phyloP scores from a whole-genome alignment of 2,113 vertebrate species.

The Procapra przewalskii region DNA sequence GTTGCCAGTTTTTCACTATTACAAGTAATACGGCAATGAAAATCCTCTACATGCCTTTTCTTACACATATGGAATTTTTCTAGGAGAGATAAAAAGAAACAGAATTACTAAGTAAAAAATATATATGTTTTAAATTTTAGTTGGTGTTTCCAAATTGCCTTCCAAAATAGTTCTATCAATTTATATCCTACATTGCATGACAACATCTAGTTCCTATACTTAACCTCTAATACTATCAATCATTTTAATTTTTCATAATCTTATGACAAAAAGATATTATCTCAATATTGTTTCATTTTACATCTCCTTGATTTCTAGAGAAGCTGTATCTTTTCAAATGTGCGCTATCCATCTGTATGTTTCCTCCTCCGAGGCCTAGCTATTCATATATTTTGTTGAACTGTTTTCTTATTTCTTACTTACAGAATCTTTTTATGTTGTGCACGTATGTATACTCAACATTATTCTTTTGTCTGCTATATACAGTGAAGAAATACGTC shows the following conservation, averaged over 20 bases:
- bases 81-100: background rate
- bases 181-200: background rate
- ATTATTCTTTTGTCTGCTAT: background rate
- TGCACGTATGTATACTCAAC: background rate
- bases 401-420: slow-evolving; percentile 13
- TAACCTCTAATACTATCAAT: background rate
- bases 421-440: background rate
- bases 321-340: background rate
- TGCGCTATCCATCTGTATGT: background rate
- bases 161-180: background rate
- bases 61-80: background rate
- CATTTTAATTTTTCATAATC: slow-evolving; percentile 20
- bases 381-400: background rate
- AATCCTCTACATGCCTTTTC: background rate
- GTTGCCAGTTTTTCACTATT: background rate
- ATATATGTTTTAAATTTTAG: background rate
- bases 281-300: background rate
- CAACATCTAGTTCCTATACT: background rate
- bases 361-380: background rate
- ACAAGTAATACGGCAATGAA: background rate
- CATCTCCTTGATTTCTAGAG: background rate
- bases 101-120: background rate
- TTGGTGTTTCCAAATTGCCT: background rate
- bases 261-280: background rate
- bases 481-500: background rate